Evolutionary conservation across 2,888 invertebrate species (phyloP).

Genomic region (Drosophila anceps): DNA sequence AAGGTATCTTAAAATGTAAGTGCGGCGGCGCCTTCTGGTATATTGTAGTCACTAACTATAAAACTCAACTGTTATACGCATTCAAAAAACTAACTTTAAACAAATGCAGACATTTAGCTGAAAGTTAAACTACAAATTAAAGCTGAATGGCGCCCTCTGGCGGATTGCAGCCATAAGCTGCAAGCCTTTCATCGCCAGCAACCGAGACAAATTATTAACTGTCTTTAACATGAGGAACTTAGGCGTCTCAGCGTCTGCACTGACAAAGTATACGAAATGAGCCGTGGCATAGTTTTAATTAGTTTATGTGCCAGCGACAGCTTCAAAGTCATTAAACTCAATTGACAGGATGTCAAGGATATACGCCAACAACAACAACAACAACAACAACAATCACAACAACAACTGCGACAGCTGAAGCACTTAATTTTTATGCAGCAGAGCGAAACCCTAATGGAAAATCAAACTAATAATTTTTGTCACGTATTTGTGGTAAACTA

Average conservation of each 20-base stretch:
- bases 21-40: no score
- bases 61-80: background rate
- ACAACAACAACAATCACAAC: background rate
- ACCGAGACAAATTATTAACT: slow-evolving; percentile 43
- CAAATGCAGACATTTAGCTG: background rate
- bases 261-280: slow-evolving; percentile 18
- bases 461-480: slow-evolving; percentile 57
- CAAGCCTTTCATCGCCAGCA: slow-evolving; percentile 5
- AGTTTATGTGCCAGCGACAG: slow-evolving; percentile 60
- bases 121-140: slow-evolving; percentile 1
- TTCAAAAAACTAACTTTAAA: background rate
- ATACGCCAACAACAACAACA: background rate
- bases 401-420: slow-evolving; percentile 3
- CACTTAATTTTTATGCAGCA: slow-evolving; percentile 3
- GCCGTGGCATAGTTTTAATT: slow-evolving; percentile 50
- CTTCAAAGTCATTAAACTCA: slow-evolving; percentile 52
- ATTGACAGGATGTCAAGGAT: slow-evolving; percentile 47
- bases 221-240: slow-evolving; percentile 8
- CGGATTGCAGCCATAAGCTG: background rate
- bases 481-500: slow-evolving; percentile 64
- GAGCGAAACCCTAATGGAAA: slow-evolving; percentile 29
- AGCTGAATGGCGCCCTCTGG: background rate
- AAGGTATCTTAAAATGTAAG: background rate
- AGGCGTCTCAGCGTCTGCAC: background rate
- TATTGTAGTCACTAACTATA: background rate